Evolutionary conservation across 2,113 vertebrate species (phyloP).

Genomic region (Solenodon paradoxus): DNA sequence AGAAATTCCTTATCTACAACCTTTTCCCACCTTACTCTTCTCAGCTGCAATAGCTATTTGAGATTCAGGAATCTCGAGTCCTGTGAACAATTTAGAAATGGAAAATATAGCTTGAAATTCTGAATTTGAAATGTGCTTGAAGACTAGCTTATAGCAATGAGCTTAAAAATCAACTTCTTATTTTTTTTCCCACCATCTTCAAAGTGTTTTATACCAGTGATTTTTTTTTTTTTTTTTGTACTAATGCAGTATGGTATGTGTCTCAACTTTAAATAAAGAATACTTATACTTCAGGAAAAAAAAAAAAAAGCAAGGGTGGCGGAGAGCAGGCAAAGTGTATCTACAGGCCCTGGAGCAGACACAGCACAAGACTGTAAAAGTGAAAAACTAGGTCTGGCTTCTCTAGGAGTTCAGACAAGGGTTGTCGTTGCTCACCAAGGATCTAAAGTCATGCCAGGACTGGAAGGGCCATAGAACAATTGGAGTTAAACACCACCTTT

Average conservation of each 20-base stretch:
- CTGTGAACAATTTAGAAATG: slow-evolving; percentile 82
- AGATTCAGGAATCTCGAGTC: slow-evolving; percentile 89
- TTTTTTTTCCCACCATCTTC: slow-evolving; percentile 83
- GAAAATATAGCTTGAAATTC: slow-evolving; percentile 82
- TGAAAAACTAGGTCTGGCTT: neutral
- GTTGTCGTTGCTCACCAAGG: slow-evolving; percentile 85
- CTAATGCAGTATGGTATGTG: slow-evolving; percentile 85
- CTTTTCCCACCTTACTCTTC: slow-evolving; percentile 84
- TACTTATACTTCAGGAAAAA: slow-evolving; percentile 90
- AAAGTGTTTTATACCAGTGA: slow-evolving; percentile 84
- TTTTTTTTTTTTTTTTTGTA: no score
- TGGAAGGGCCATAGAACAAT: slow-evolving; percentile 84
- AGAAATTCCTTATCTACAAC: slow-evolving; percentile 91
- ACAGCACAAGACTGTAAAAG: neutral
- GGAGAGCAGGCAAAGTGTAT: neutral
- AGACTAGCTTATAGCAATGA: slow-evolving; percentile 85
- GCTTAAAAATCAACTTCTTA: slow-evolving; percentile 84
- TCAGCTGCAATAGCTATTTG: slow-evolving; percentile 88
- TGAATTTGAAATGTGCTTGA: slow-evolving; percentile 85
- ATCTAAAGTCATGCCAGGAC: slow-evolving; percentile 86
- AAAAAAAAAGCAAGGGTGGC: no score
- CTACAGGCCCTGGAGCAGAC: neutral
- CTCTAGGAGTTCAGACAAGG: neutral
- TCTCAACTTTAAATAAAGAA: slow-evolving; percentile 88
- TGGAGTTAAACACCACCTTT: slow-evolving; percentile 84